Evolutionary conservation across 2,113 vertebrate species (phyloP).

Genomic region (Spilogale gracilis): DNA sequence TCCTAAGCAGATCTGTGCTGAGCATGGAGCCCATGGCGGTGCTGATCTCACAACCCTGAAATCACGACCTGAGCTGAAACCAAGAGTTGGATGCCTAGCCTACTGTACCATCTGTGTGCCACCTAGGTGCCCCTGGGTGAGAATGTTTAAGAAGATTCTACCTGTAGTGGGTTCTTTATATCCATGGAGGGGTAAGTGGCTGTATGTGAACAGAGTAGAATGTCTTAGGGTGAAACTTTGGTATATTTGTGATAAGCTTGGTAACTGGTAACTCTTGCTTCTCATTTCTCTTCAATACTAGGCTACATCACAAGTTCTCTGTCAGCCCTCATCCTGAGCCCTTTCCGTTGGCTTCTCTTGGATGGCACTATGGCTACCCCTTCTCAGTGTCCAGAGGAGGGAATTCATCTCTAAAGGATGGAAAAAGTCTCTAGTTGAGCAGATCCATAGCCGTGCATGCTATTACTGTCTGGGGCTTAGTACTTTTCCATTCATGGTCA

Average conservation of each 20-base stretch:
- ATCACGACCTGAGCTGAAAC: background rate
- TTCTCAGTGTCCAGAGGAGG: background rate
- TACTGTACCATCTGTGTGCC: background rate
- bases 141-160: background rate
- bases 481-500: conserved; percentile 75
- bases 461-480: background rate
- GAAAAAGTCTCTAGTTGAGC: conserved; percentile 17
- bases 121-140: background rate
- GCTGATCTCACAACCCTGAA: background rate
- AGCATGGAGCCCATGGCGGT: background rate
- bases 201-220: background rate
- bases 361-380: too few species aligned
- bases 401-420: background rate
- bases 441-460: background rate
- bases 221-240: background rate
- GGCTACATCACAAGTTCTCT: background rate
- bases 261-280: background rate
- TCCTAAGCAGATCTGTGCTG: background rate
- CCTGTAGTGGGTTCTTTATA: background rate
- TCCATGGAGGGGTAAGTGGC: background rate
- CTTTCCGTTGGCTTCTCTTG: background rate
- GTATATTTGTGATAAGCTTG: background rate
- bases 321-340: background rate
- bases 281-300: background rate
- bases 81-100: background rate